phyloP scores from a whole-genome alignment of 2,113 vertebrate genomes.

The Ailurus styani region DNA sequence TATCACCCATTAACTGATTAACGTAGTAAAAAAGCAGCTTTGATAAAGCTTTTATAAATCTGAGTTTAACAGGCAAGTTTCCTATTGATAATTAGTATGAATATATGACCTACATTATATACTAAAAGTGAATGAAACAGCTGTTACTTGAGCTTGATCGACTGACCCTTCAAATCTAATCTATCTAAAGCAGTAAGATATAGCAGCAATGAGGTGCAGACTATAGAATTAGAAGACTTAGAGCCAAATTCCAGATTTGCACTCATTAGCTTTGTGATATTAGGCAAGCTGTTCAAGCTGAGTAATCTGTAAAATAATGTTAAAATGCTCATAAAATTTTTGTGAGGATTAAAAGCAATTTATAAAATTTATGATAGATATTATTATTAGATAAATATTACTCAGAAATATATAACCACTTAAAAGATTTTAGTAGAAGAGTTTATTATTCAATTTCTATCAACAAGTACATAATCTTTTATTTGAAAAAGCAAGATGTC shows the following conservation, averaged over 20 bases:
- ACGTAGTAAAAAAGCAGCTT: background rate
- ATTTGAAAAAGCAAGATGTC: background rate
- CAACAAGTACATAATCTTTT: background rate
- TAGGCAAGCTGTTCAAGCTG: background rate
- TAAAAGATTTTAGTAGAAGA: background rate
- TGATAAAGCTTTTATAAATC: conserved; percentile 1
- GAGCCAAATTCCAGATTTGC: background rate
- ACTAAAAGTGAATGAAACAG: background rate
- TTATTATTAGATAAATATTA: background rate
- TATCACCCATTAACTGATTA: background rate
- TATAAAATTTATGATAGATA: conserved; percentile 6
- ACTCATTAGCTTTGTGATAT: background rate
- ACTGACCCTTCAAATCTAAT: background rate
- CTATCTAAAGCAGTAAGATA: background rate
- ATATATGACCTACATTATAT: background rate
- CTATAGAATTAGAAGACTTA: background rate
- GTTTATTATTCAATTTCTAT: background rate
- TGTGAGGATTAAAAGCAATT: background rate
- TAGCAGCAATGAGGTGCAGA: background rate
- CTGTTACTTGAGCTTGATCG: background rate
- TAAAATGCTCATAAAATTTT: background rate
- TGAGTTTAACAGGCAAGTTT: background rate
- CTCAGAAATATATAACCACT: background rate
- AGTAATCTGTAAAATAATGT: background rate
- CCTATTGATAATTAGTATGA: background rate